phyloP scores from a whole-genome alignment of 1,140 invertebrate genomes.

The Calliopsis andreniformis region DNA sequence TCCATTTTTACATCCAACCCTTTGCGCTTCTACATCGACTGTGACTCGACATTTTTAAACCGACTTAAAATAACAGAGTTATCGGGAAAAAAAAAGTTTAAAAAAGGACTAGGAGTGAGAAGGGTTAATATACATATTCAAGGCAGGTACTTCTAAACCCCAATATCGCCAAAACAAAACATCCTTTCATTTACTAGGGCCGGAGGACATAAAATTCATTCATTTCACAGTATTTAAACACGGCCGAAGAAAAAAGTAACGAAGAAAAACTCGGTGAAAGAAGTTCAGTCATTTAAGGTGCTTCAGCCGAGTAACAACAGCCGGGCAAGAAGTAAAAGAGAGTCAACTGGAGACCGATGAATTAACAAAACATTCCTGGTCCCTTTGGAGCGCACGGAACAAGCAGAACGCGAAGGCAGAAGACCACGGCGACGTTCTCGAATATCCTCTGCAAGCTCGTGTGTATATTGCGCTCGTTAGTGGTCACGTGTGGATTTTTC shows the following conservation, averaged over 20 bases:
- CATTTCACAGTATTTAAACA: background rate
- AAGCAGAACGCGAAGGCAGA: background rate
- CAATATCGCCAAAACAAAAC: no score
- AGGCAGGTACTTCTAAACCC: background rate
- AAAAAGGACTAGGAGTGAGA: no score
- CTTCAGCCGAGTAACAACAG: background rate
- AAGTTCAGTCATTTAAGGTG: background rate
- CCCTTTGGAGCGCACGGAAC: background rate
- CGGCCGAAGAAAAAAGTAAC: background rate
- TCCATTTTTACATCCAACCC: no score
- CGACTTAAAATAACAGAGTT: no score
- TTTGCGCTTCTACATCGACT: no score
- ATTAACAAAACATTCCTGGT: constrained; percentile 23
- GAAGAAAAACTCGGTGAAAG: background rate
- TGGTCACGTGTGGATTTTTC: constrained; percentile 20
- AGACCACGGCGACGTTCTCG: background rate
- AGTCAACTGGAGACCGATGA: background rate
- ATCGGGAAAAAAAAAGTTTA: no score
- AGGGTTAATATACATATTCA: no score
- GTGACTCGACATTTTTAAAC: no score
- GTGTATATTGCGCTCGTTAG: constrained; percentile 12
- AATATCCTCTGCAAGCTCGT: constrained; percentile 2
- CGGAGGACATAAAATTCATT: background rate
- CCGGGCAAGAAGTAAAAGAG: background rate
- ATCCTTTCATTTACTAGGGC: no score